A percentile compares a stretch with the other conserved stretches of the same genome.
These are phyloP conservation scores for Lithophane socia DNA, from an alignment of 2,888 invertebrate species.

Conservation along the genomic window DNA sequence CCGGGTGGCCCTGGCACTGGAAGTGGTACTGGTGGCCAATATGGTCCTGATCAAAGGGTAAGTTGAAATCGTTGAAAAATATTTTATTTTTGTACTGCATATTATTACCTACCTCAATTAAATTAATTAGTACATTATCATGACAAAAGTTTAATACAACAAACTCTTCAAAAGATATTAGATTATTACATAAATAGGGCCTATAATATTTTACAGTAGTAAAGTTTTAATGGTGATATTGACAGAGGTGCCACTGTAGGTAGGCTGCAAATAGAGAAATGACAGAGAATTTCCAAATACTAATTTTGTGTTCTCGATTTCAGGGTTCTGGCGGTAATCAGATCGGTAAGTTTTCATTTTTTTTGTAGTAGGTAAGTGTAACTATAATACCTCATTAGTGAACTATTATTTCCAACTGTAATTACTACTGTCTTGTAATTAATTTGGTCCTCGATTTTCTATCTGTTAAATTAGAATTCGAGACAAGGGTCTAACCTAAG, in stretches of 20 bases:
- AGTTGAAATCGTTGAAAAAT: constrained; percentile 7
- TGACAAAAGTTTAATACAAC: not conserved
- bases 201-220: not conserved
- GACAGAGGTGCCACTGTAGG: not conserved
- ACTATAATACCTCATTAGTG: not conserved
- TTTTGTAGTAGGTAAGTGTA: not conserved
- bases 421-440: not conserved
- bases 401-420: not conserved
- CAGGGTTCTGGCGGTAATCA: constrained; percentile 64
- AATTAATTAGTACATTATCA: not conserved
- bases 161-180: not conserved
- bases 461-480: not conserved
- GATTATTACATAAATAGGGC: not conserved
- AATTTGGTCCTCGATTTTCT: not conserved
- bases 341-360: constrained; percentile 57
- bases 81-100: not conserved
- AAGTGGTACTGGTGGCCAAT: not conserved
- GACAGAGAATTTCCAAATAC: not conserved
- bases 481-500: not conserved
- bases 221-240: not conserved
- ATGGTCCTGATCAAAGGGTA: constrained; percentile 32
- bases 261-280: not conserved
- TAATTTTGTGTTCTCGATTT: constrained; percentile 43
- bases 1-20: not conserved
- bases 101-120: not conserved